Percentiles rank a stretch among this genome's conserved stretches.
Conservation (phyloP, 2,113 vertebrate species). For the Pelecanus crispus region DNA sequence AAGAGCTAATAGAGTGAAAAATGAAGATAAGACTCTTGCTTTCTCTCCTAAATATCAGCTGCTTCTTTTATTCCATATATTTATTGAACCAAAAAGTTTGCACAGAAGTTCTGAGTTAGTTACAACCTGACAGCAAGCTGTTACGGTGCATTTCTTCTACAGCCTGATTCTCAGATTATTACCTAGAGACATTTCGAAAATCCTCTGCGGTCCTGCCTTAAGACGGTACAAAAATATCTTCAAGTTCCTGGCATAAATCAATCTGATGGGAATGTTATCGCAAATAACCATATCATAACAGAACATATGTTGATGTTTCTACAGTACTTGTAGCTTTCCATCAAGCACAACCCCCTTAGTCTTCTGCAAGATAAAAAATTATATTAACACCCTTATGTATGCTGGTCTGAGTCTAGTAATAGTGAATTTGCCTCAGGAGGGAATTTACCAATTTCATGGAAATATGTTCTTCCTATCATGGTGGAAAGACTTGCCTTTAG, state of each 20-base stretch:
- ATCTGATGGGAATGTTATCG: slow-evolving; percentile 50
- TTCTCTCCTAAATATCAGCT: background rate
- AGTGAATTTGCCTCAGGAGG: background rate
- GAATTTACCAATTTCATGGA: slow-evolving; percentile 6
- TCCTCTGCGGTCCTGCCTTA: background rate
- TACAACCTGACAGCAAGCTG: background rate
- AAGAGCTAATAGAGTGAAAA: background rate
- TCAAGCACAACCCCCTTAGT: background rate
- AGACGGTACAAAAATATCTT: background rate
- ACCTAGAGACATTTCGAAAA: slow-evolving; percentile 32
- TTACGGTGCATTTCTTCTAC: background rate
- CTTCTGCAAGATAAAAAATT: slow-evolving; percentile 20
- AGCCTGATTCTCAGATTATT: slow-evolving; percentile 27
- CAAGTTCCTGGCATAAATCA: slow-evolving; percentile 38
- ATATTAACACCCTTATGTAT: background rate
- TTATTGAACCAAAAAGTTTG: slow-evolving; percentile 10
- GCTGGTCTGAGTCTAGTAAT: background rate
- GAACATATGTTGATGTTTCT: slow-evolving; percentile 5
- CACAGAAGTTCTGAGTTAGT: background rate
- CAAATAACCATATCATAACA: slow-evolving; percentile 37
- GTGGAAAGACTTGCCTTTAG: background rate
- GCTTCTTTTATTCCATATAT: background rate
- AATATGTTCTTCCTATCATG: background rate
- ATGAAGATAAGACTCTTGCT: background rate
- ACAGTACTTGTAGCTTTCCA: background rate